These are phyloP conservation scores for Tiaroga cobitis DNA, from an alignment of 2,797 vertebrate species.

Conservation along the genomic window DNA sequence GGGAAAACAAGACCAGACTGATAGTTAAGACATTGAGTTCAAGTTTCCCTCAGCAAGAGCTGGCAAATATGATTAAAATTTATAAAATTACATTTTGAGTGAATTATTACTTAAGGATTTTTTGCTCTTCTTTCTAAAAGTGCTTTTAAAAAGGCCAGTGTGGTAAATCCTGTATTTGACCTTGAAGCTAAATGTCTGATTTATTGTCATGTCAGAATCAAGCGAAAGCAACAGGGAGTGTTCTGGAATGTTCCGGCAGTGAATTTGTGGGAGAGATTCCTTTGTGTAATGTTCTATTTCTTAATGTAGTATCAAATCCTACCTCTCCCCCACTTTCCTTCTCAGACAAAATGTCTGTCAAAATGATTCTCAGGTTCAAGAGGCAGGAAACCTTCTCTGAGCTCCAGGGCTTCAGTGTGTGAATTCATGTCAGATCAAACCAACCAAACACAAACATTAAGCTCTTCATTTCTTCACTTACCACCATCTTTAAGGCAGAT, in stretches of 20 bases:
- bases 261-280: conserved; percentile 40
- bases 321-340: conserved; percentile 29
- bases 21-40: conserved; percentile 5
- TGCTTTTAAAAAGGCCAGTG: conserved; percentile 26
- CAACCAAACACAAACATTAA: conserved; percentile 54
- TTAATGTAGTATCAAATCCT: conserved; percentile 46
- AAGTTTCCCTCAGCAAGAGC: not conserved
- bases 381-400: conserved; percentile 38
- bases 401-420: conserved; percentile 59
- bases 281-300: conserved; percentile 47
- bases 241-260: conserved; percentile 39
- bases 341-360: conserved; percentile 39
- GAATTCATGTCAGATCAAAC: conserved; percentile 64
- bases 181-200: conserved; percentile 47
- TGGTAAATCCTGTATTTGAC: conserved; percentile 31
- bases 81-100: not conserved
- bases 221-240: conserved; percentile 33
- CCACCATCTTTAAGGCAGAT: conserved; percentile 54
- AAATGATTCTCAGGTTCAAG: conserved; percentile 24
- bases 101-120: conserved; percentile 20
- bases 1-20: not conserved
- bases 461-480: conserved; percentile 61
- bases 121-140: conserved; percentile 31
- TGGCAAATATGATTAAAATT: conserved; percentile 29
- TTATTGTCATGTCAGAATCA: conserved; percentile 38